Evolutionary conservation across 1,140 invertebrate genomes (phyloP).

Genomic region (Gryon sp.): DNA sequence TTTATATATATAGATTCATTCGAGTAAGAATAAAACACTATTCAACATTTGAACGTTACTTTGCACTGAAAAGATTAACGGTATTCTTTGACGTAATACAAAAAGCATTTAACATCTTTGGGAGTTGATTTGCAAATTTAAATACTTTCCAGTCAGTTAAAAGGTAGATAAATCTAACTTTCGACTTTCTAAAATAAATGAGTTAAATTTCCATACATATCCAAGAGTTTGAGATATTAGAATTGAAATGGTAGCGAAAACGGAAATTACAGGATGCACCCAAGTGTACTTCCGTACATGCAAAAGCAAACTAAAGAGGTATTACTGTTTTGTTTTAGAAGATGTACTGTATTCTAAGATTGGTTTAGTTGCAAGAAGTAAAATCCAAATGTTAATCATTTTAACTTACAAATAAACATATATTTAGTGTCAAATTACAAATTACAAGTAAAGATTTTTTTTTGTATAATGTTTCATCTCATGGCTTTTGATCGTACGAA

Average conservation of each 20-base stretch:
- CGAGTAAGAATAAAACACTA: no score
- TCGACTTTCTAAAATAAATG: constrained; percentile 41
- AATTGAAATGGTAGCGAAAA: constrained; percentile 34
- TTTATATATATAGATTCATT: no score
- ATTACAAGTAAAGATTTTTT: no score
- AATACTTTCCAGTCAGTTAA: constrained; percentile 36
- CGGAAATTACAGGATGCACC: constrained; percentile 37
- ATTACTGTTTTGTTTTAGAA: constrained; percentile 21
- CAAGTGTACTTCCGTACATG: constrained; percentile 34
- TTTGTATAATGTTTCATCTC: no score
- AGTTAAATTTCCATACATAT: constrained; percentile 43
- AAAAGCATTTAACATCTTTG: constrained; percentile 26
- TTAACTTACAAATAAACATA: no score
- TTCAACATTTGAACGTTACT: neutral
- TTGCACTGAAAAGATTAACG: constrained; percentile 1
- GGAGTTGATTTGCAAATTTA: constrained; percentile 39
- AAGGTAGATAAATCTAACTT: constrained; percentile 41
- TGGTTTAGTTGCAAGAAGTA: neutral
- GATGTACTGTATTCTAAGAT: neutral
- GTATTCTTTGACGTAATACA: constrained; percentile 5
- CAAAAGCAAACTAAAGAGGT: constrained; percentile 18
- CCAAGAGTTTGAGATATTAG: constrained; percentile 31
- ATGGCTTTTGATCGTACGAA: no score
- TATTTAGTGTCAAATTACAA: no score
- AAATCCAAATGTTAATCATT: neutral